A percentile compares a stretch with the other conserved stretches of the same genome.
phyloP scores from a whole-genome alignment of 2,888 invertebrate genomes.

The Epirrhoe tristata region DNA sequence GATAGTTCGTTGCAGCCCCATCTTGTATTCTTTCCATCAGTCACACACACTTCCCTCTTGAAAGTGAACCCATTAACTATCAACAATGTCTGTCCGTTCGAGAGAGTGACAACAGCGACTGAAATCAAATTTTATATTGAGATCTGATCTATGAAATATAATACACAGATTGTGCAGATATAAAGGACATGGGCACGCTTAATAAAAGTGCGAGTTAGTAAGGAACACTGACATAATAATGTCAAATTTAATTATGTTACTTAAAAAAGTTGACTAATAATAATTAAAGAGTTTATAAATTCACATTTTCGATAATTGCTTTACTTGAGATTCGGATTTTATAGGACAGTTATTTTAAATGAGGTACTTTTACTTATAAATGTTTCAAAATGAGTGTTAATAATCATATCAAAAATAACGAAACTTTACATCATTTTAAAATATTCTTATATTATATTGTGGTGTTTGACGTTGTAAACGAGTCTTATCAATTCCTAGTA shows the following conservation, averaged over 20 bases:
- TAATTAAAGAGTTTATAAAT: background rate
- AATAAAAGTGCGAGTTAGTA: background rate
- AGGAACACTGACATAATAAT: background rate
- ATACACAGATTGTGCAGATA: too few relatives aligned
- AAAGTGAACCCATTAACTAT: conserved; percentile 74
- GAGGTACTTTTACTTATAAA: background rate
- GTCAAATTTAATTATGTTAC: background rate
- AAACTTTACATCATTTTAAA: background rate
- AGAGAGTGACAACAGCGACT: conserved; percentile 71
- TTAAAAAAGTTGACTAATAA: background rate
- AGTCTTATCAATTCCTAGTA: background rate
- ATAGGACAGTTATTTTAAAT: background rate
- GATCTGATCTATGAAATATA: background rate
- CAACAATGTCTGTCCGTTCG: conserved; percentile 66
- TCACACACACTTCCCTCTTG: conserved; percentile 59
- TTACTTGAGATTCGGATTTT: background rate
- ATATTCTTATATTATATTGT: background rate
- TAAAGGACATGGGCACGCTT: background rate
- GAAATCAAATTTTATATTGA: conserved; percentile 38
- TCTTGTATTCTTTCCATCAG: conserved; percentile 56
- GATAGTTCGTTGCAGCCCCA: conserved; percentile 70
- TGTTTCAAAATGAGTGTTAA: background rate
- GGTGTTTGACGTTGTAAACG: background rate
- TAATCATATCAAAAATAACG: conserved; percentile 1
- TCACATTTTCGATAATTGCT: background rate